Base-by-base conservation (phyloP, 2,888 invertebrate species). In the Selenia dentaria region DNA sequence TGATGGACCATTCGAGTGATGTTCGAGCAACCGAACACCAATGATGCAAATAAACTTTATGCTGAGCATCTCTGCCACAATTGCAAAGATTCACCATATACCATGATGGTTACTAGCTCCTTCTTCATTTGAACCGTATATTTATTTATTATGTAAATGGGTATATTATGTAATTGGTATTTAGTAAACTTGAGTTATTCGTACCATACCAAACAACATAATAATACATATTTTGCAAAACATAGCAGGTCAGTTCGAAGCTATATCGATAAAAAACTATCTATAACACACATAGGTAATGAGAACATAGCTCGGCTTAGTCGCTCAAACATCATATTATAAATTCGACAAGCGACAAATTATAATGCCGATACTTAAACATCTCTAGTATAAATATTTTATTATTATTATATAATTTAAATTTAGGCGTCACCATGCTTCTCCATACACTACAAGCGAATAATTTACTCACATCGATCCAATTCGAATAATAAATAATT, bases 361-460 rank as follows among this genome's bases (percentile, higher is more conserved):
- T 64, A 68, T 71, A 47, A 75, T 70, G 79, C 77, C 78, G 70
- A 70, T 73, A 78, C 68, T 69, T 70, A 58, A 67, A 64, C 67
- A 74, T 71, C 60, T 62, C 83, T 80, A 80, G 62, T 63, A 59
- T 64, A 61, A 16, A 3, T 77, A 67, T 62, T 62, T 62, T 69
- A 16, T 16, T 66, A 51, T 46, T 29, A 37, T 44, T 70, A 75
- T 54, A 59, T 45, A 41, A 51, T 50, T 46, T 28, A 38, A 54
- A 50, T 51, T 57, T 63, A 75, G 71, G 83, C 83, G 77, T 75
- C 80, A 74, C 70, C 87, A 88, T 87, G 87, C 88, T 74, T 76
- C 67, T 78, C 79, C 79, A 86, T 78, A 74, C 72, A 83, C 87
- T 88, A 88, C 83, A 88, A 88, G 88, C 88, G 70, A 70, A 70